Evolutionary conservation across 2,797 vertebrate genomes (phyloP).

Genomic region (Protosalanx chinensis): DNA sequence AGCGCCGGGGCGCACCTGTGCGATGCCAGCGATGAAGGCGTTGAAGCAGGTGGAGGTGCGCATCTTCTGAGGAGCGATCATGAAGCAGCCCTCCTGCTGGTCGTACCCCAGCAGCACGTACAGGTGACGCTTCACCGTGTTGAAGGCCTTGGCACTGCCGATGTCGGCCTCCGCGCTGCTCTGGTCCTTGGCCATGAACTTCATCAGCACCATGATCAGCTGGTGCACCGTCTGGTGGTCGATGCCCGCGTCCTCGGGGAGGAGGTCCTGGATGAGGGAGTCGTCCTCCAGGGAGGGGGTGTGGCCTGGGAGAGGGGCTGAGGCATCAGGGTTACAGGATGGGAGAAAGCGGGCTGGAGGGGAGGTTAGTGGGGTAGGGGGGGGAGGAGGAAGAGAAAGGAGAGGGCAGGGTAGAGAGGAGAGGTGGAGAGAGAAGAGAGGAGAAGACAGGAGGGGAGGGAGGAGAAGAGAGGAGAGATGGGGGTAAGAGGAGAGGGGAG

Average conservation of each 20-base stretch:
- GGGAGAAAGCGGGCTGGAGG: conserved; percentile 57
- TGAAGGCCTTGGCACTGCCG: conserved; percentile 97
- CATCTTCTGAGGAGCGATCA: conserved; percentile 99
- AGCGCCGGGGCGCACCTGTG: conserved; percentile 78
- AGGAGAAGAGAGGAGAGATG: neutral
- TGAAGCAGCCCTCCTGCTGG: conserved; percentile 98
- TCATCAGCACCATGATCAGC: conserved; percentile 97
- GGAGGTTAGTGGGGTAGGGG: conserved; percentile 20
- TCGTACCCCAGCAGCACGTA: conserved; percentile 94
- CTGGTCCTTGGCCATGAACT: conserved; percentile 98
- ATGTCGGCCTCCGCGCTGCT: conserved; percentile 95
- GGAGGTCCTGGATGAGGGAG: conserved; percentile 86
- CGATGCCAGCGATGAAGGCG: conserved; percentile 95
- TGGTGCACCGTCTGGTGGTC: conserved; percentile 99
- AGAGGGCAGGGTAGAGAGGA: neutral
- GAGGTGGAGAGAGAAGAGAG: neutral
- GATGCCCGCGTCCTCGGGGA: conserved; percentile 93
- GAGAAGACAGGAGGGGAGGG: neutral
- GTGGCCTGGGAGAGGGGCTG: conserved; percentile 72
- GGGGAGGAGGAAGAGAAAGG: neutral
- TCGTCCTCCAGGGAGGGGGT: conserved; percentile 89
- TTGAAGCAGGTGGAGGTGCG: conserved; percentile 97
- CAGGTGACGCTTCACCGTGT: conserved; percentile 94
- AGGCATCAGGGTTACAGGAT: conserved; percentile 63
- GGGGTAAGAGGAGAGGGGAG: neutral